A percentile compares a stretch with the other conserved stretches of the same genome.
phyloP scores from a whole-genome alignment of 2,113 vertebrate genomes.

The Chamaetylas fuelleborni region DNA sequence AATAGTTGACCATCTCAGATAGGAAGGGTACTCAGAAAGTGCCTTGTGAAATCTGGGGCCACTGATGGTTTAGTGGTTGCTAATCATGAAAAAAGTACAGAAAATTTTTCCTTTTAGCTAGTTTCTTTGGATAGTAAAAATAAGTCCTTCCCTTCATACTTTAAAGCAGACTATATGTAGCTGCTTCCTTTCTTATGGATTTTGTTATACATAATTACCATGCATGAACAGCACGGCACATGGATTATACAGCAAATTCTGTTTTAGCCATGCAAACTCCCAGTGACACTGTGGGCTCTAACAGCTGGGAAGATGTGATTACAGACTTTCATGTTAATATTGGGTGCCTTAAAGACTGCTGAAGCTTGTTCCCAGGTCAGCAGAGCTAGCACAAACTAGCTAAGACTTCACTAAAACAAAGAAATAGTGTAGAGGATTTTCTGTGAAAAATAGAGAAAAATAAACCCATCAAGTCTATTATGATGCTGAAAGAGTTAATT shows the following conservation, averaged over 20 bases:
- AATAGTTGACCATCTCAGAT: not conserved
- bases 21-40: not conserved
- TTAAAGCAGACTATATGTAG: constrained; percentile 6
- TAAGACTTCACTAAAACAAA: constrained; percentile 10
- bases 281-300: constrained; percentile 35
- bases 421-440: not conserved
- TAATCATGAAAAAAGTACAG: not conserved
- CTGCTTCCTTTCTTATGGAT: constrained; percentile 23
- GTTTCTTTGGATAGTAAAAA: not conserved
- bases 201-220: constrained; percentile 52
- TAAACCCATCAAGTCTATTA: not conserved
- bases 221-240: constrained; percentile 3
- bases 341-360: not conserved
- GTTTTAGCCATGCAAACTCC: constrained; percentile 49
- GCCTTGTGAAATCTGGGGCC: not conserved
- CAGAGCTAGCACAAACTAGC: not conserved
- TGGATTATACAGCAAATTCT: constrained; percentile 56
- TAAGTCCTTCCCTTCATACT: not conserved
- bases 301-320: constrained; percentile 56
- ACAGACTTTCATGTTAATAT: constrained; percentile 48
- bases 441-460: not conserved
- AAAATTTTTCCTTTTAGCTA: not conserved
- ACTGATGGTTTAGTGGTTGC: not conserved
- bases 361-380: constrained; percentile 10
- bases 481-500: not conserved